Evolutionary conservation across 2,888 invertebrate species (phyloP).

Genomic region (Ypsolopha sequella): DNA sequence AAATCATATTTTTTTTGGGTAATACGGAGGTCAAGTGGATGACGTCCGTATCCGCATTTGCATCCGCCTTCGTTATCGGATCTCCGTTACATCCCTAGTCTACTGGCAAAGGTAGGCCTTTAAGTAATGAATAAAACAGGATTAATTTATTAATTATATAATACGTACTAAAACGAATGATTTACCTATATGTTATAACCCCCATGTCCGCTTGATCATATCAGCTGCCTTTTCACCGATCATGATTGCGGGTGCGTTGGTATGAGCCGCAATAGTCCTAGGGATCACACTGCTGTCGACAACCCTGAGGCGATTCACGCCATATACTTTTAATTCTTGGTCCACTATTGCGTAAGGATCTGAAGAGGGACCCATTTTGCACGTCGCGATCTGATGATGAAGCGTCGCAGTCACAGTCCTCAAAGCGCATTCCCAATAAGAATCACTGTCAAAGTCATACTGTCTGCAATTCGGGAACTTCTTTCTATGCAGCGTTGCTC

Average conservation of each 20-base stretch:
- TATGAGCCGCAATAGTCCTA: constrained; percentile 74
- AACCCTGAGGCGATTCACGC: constrained; percentile 73
- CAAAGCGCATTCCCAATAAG: constrained; percentile 77
- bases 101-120: no score
- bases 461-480: constrained; percentile 68
- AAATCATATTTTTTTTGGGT: no score
- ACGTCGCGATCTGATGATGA: constrained; percentile 78
- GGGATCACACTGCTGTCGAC: constrained; percentile 80
- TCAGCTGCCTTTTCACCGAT: constrained; percentile 80
- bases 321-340: constrained; percentile 71
- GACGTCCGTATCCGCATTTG: no score
- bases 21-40: no score
- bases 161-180: no score
- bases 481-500: constrained; percentile 64
- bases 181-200: constrained; percentile 10
- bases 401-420: constrained; percentile 72
- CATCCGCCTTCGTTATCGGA: no score
- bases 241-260: constrained; percentile 78
- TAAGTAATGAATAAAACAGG: no score
- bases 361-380: constrained; percentile 74
- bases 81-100: no score
- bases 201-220: constrained; percentile 69
- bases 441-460: constrained; percentile 66
- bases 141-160: no score
- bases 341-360: constrained; percentile 75